Evolutionary conservation across 37 sponge, comb jelly and placozoan genomes (phyloP).

Genomic region (Mnemiopsis leidyi): DNA sequence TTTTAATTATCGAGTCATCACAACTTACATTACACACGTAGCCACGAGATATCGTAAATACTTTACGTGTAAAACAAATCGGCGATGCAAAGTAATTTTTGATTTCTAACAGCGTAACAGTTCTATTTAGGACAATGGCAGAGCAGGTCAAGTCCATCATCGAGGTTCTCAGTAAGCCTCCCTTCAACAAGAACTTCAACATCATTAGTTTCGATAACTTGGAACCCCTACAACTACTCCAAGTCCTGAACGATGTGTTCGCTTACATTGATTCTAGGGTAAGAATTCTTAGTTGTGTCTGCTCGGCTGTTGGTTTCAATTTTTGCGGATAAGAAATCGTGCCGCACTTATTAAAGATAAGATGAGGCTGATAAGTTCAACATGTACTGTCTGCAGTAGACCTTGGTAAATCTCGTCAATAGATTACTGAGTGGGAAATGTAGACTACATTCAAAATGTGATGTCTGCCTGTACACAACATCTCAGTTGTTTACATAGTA

Average conservation of each 20-base stretch:
- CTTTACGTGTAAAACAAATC: no score
- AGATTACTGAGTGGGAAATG: slow-evolving; percentile 54
- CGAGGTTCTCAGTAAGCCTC: slow-evolving; percentile 81
- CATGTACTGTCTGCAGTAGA: slow-evolving; percentile 48
- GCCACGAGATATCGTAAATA: no score
- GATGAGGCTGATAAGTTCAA: no score
- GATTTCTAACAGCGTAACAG: neutral
- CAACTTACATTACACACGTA: no score
- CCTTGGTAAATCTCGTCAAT: slow-evolving; percentile 21
- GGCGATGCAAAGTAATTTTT: no score
- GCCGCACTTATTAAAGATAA: no score
- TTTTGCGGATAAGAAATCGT: no score
- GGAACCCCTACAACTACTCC: slow-evolving; percentile 81
- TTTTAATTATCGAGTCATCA: no score
- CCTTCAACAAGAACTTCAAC: slow-evolving; percentile 70
- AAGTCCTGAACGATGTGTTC: slow-evolving; percentile 95
- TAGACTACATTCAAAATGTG: neutral
- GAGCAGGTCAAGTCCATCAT: slow-evolving; percentile 86
- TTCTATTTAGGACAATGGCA: slow-evolving; percentile 71
- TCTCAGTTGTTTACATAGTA: neutral
- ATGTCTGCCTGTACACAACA: neutral
- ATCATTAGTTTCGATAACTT: slow-evolving; percentile 83
- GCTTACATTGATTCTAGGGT: slow-evolving; percentile 81
- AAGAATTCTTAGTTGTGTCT: no score
- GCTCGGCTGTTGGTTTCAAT: no score